Evolutionary conservation across 2,888 invertebrate genomes (phyloP).

Genomic region (Clanis bilineata): DNA sequence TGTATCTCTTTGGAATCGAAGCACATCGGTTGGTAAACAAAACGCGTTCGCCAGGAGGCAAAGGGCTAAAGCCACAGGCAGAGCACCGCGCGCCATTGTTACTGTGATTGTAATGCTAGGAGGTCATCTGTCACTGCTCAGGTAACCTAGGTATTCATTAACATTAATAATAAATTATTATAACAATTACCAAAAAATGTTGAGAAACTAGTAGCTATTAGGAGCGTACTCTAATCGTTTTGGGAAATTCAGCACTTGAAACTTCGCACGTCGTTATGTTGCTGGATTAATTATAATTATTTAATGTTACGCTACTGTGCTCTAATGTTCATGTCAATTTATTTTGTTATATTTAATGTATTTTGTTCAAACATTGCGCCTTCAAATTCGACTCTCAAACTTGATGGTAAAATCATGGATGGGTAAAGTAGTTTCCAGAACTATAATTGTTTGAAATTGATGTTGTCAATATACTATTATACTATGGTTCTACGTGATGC

Average conservation of each 20-base stretch:
- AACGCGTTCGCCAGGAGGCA: slow-evolving; percentile 53
- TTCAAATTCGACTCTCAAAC: background rate
- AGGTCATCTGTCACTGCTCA: slow-evolving; percentile 10
- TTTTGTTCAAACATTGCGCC: background rate
- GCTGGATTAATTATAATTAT: background rate
- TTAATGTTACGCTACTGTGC: background rate
- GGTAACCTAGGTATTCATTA: background rate
- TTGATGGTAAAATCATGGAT: background rate
- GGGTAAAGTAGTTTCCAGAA: background rate
- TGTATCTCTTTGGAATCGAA: slow-evolving; percentile 32
- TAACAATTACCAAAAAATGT: slow-evolving; percentile 25
- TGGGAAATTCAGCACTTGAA: background rate
- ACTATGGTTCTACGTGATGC: too few relatives aligned
- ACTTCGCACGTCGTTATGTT: background rate
- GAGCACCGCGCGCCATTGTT: slow-evolving; percentile 51
- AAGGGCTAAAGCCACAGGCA: slow-evolving; percentile 42
- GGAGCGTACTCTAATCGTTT: slow-evolving; percentile 3
- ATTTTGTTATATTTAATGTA: background rate
- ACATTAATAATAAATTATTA: slow-evolving; percentile 1
- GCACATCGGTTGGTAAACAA: slow-evolving; percentile 41
- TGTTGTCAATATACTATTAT: too few relatives aligned
- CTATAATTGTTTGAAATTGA: too few relatives aligned
- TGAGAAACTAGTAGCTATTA: slow-evolving; percentile 19
- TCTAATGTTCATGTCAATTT: background rate
- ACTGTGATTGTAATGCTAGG: slow-evolving; percentile 33